Percentiles rank a stretch among this genome's conserved stretches.
Evolutionary conservation across 2,888 invertebrate species (phyloP).

Genomic region (Malachius bipustulatus): DNA sequence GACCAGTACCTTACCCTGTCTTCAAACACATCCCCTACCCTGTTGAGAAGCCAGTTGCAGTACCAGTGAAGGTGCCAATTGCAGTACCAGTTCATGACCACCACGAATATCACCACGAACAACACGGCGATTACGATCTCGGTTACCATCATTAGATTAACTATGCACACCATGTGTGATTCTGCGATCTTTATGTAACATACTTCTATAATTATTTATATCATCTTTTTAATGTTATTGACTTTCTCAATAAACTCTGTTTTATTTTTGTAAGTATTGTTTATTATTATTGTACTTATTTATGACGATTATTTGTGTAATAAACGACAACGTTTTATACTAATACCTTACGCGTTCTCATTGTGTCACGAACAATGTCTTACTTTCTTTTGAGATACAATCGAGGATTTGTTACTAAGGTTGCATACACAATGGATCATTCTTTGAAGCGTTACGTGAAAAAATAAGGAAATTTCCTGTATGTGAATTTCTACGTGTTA

Average conservation of each 20-base stretch:
- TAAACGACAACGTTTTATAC: constrained; percentile 19
- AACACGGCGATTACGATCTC: constrained; percentile 19
- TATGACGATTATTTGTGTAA: constrained; percentile 18
- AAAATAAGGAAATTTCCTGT: no score
- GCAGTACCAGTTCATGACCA: constrained; percentile 27
- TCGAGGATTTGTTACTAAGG: no score
- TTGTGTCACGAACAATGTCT: no score
- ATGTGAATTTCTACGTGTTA: no score
- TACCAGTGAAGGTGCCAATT: constrained; percentile 53
- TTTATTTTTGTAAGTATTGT: constrained; percentile 24
- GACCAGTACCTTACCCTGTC: constrained; percentile 35
- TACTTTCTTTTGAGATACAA: no score
- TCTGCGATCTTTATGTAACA: constrained; percentile 17
- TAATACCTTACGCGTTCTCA: no score
- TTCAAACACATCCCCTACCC: constrained; percentile 54
- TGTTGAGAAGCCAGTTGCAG: constrained; percentile 53
- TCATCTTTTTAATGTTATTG: constrained; percentile 18
- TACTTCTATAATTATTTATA: constrained; percentile 24
- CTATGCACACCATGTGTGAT: constrained; percentile 28
- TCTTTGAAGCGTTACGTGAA: no score
- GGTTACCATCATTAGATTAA: constrained; percentile 20
- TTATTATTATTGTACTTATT: constrained; percentile 17
- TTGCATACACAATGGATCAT: no score
- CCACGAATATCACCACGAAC: constrained; percentile 18
- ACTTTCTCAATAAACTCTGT: constrained; percentile 23